Evolutionary conservation across 2,113 vertebrate species (phyloP), one percentile per base, ranked within the genome.

Genomic region (Vicugna pacos): DNA sequence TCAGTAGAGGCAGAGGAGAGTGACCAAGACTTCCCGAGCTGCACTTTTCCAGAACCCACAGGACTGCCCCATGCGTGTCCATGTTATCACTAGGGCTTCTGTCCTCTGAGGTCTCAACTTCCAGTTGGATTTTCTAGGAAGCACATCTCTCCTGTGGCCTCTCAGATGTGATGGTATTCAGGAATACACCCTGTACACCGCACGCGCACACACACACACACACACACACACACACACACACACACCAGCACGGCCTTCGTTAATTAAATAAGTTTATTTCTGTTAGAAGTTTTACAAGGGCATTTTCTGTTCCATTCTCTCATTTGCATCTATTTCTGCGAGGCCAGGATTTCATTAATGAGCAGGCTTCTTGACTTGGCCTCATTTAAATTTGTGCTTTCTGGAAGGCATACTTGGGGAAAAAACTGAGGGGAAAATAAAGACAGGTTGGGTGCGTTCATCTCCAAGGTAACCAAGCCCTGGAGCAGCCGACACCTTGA

Each of bases 201-300:
- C 12, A 16, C 28, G 32, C 22, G 38, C 10, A 42, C 52, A 56
- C 24, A 13, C 42, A 52, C 3, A 30, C 32, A 32, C 5, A 19
- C 56, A 42, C 13, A 35, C 30, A 48, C 38, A 38, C 28, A 58
- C n/a, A n/a, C n/a, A n/a, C n/a, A 20, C 28, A 85, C 26, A 42
- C 26, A 60, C 20, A 32, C 24, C 30, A 28, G 14, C 69, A 93
- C 2, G 38, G 30, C 62, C 22, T 83, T 72, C 19, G 13, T 83
- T 81, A 91, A 62, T 73, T 50, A 79, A 81, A 38, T 35, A 35
- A 15, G 46, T 91, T 91, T 91, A n/a, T 86, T 94, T 76, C 48
- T 67, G 15, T 85, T 89, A 58, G 19, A 54, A 72, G 58, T 76
- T 94, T 80, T 89, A 38, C 38, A 81, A 38, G 82, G 64, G 2